Base-by-base conservation (phyloP, 2,888 invertebrate species). In the Liopterus haemorrhoidalis region DNA sequence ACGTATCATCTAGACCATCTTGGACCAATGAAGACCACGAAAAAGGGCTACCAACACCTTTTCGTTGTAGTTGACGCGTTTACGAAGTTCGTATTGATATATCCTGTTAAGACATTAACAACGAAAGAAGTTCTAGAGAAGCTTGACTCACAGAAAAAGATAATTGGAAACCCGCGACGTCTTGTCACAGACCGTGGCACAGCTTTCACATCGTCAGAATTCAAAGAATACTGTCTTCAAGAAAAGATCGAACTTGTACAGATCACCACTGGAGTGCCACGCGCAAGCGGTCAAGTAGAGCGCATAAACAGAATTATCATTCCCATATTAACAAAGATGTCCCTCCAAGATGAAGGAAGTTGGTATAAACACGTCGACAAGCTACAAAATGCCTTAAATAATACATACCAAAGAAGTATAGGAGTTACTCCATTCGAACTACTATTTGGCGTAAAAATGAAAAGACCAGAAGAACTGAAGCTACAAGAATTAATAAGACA, bases 1-100 rank as follows among this genome's bases (percentile, higher is more conserved):
- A 65, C 62, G 0, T 15, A 66, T n/a, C 64, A 66, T 43, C 32
- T 66, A 1, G 65, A 67, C 48, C 65, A 66, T 41, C 41, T 65
- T 2, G 63, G 63, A 1, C 64, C 63, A 5, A 65, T 65, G 41
- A 53, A 58, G 3, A 54, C 48, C 6, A 60, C 56, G 27, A 54
- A 46, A n/a, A 52, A 41, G 0, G 56, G 57, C 5, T 62, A 64
- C 41, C 51, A 48, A 5, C 53, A 63, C 21, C 38, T 63, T 9
- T 32, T 66, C 9, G 57, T 52, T 2, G 41, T 59, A 3, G 57
- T 65, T 1, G 63, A 63, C 31, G 59, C 49, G 0, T 64, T 65
- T 33, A 63, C 60, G 2, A 64, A 64, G 40, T 63, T 55, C 44
- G 46, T 57, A 1, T 49, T 65, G 14, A 36, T 63, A 2, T 58